Evolutionary conservation across 1,140 invertebrate genomes (phyloP).

Genomic region (Drosophila teissieri): DNA sequence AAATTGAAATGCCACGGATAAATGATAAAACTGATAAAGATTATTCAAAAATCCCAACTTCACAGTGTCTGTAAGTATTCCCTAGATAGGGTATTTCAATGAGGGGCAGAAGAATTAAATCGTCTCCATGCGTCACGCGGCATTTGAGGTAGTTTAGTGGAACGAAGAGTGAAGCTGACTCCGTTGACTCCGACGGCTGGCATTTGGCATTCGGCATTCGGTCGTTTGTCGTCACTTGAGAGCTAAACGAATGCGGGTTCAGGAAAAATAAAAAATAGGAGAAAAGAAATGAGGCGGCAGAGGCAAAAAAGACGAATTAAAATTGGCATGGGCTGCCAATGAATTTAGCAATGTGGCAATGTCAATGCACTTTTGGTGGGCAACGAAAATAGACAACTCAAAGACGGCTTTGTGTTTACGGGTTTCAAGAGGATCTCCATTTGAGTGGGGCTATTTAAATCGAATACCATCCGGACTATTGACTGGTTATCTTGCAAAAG

Average conservation of each 20-base stretch:
- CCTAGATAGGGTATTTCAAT: conserved; percentile 22
- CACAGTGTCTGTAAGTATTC: not conserved
- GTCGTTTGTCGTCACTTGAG: conserved; percentile 57
- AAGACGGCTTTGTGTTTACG: conserved; percentile 9
- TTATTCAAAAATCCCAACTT: too few species aligned
- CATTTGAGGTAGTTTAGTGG: conserved; percentile 66
- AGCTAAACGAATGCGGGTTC: conserved; percentile 60
- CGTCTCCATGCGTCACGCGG: conserved; percentile 69
- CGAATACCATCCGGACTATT: conserved; percentile 11
- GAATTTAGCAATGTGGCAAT: conserved; percentile 73
- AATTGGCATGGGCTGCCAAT: conserved; percentile 74
- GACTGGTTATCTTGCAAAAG: not conserved
- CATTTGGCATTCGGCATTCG: conserved; percentile 64
- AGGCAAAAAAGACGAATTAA: conserved; percentile 57
- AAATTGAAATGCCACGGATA: not conserved
- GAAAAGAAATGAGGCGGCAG: conserved; percentile 5
- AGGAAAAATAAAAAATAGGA: conserved; percentile 13
- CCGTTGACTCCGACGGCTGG: conserved; percentile 45
- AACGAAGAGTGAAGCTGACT: conserved; percentile 52
- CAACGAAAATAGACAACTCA: conserved; percentile 50
- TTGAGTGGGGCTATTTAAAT: conserved; percentile 44
- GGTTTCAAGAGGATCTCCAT: conserved; percentile 29
- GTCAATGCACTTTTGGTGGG: conserved; percentile 71
- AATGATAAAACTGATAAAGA: not conserved
- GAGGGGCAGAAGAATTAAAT: conserved; percentile 57